Evolutionary conservation across 2,888 invertebrate species (phyloP), one percentile per base, ranked within the genome.

Genomic region (Toxonevra muliebris): DNA sequence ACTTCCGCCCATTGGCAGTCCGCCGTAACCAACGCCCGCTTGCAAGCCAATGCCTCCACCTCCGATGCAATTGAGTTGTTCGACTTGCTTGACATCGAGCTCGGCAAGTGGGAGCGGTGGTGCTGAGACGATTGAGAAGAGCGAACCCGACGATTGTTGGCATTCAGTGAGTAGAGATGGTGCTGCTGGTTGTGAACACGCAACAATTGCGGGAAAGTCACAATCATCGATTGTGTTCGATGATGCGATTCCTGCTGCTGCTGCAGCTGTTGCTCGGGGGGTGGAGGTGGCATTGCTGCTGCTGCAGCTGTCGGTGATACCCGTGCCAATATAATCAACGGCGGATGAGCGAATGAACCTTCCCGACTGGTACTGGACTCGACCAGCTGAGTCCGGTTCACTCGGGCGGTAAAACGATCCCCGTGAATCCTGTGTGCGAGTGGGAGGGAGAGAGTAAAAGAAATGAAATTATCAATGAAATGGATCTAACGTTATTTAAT

Each of bases 71-170:
- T 76, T 73, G 61, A 76, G 65, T 13, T 77, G 73, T 55, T 82
- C 82, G 74, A 81, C 76, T 70, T 81, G 82, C 70, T 83, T 82
- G 72, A 80, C 78, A 71, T 82, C 84, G 71, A 83, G 75, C 85
- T 86, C 81, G 85, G 88, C 72, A 76, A 84, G 74, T 20, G 84
- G 86, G 71, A 88, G 86, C 1, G 88, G 87, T 1, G 91, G 91
- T 0, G 91, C 91, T 9, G 91, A 91, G 76, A 90, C 90, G 73
- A 91, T 88, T 13, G 91, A 91, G 78, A 90, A 86, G 57, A 91
- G 79, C 0, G 91, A 91, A 0, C 90, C 89, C 5, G 87, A 77
- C 20, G 82, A 76, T 19, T 80, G 77, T 62, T 83, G 82, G 61
- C 80, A 77, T 66, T 80, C 80, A 68, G 76, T 77, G 73, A 79